Base-by-base conservation (phyloP, 35 echinoderm and acorn worm genomes). In the Heliocidaris erythrogramma region DNA sequence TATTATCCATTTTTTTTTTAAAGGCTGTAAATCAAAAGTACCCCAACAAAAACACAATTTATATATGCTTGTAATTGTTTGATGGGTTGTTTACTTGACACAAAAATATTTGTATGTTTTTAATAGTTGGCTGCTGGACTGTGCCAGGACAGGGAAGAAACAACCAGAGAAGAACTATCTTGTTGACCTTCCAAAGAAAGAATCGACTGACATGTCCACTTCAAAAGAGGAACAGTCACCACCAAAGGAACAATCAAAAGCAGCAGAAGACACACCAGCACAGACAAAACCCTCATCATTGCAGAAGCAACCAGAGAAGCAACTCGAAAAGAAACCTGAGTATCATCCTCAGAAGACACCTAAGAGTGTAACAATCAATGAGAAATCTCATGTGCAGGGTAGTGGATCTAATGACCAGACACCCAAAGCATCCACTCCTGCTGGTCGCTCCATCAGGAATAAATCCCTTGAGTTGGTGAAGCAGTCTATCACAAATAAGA, bases 101-200 rank as follows among this genome's bases (percentile, higher is more conserved):
- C 21, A 27, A 0, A 78, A 78, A 78, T 78, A 78, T 78, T 78
- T 0, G 8, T 9, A 27, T 78, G 65, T 18, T 93, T 47, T 87
- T 13, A 53, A 30, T 56, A 97, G 98, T 48, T 99, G 98, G 98
- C 59, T 99, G 48, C 95, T 99, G 78, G 94, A 96, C 32, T 96
- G 97, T 93, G 98, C 96, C 11, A 94, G 93, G 78, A 71, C 60
- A 31, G 95, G 95, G 9, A 61, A 95, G 47, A 95, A 92, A 86
- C 86, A 94, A 35, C 88, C 96, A 90, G 98, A 97, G 35, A 95
- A 96, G 21, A 95, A 95, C 30, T 99, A 95, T 50, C 93, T 97
- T 12, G 92, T 99, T 30, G 97, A 96, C n/a, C 24, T 95, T 13
- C 9, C 31, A 59, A 14, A 30, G 9, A 59, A 89, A 48, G 87